These are phyloP conservation scores for Datnioides undecimradiatus DNA, from an alignment of 2,113 vertebrate genomes.

Conservation along the genomic window DNA sequence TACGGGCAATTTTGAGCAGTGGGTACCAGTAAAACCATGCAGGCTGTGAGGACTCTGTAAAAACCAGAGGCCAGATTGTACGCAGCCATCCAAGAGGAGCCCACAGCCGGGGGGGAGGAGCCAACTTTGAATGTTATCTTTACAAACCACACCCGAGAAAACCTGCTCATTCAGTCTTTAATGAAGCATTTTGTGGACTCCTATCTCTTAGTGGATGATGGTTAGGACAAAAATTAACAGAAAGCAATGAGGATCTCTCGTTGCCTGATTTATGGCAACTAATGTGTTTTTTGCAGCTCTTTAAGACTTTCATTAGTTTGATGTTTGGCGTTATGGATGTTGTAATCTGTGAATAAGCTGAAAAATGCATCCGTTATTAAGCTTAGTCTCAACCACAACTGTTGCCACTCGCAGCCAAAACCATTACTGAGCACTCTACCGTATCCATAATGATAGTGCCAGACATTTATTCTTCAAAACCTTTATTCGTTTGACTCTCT, in stretches of 20 bases:
- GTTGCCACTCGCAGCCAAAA: constrained; percentile 6
- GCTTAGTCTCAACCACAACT: background rate
- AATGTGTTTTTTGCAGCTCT: constrained; percentile 37
- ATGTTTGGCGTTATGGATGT: constrained; percentile 44
- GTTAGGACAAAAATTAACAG: constrained; percentile 3
- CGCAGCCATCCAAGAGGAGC: too few relatives aligned
- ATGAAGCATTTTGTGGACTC: background rate
- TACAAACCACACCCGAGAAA: too few relatives aligned
- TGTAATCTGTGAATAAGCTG: constrained; percentile 24
- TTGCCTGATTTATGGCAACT: constrained; percentile 34
- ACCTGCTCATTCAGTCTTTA: too few relatives aligned
- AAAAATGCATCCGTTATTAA: constrained; percentile 45
- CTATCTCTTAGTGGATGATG: background rate
- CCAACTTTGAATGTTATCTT: too few relatives aligned
- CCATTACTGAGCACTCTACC: constrained; percentile 25
- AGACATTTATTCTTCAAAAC: constrained; percentile 45
- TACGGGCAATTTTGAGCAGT: too few relatives aligned
- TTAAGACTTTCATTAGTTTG: constrained; percentile 30
- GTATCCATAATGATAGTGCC: constrained; percentile 9
- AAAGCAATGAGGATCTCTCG: background rate
- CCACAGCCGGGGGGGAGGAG: too few relatives aligned
- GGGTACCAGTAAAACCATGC: too few relatives aligned
- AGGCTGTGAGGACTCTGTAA: too few relatives aligned
- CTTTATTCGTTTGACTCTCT: constrained; percentile 12
- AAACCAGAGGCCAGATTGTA: too few relatives aligned